Conservation (phyloP, 1,140 invertebrate genomes). For the Harpegnathos saltator region DNA sequence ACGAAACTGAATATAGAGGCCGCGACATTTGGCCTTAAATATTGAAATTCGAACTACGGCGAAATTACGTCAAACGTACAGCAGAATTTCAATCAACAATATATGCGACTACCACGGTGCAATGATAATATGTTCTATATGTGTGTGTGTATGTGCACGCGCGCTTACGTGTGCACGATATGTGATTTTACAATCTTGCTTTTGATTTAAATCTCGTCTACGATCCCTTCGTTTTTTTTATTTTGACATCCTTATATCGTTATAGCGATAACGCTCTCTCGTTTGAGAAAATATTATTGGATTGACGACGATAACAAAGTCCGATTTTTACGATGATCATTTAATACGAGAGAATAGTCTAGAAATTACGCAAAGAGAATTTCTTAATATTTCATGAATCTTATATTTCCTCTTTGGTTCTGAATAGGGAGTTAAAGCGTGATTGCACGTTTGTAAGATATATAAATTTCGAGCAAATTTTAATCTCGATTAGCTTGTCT, state of each 20-base stretch:
- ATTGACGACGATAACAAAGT: conserved; percentile 20
- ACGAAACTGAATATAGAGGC: no score
- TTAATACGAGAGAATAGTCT: neutral
- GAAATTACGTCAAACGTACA: no score
- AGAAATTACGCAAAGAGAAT: neutral
- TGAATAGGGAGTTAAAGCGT: neutral
- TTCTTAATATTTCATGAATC: neutral
- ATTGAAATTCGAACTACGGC: no score
- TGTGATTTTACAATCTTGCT: conserved; percentile 14
- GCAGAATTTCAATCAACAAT: neutral
- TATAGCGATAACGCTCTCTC: neutral
- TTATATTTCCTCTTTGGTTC: conserved; percentile 16
- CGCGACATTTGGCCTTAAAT: no score
- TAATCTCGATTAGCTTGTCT: neutral
- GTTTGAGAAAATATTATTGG: conserved; percentile 2
- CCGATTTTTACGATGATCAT: neutral
- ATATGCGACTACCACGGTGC: neutral
- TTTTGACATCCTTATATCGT: neutral
- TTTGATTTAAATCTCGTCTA: conserved; percentile 16
- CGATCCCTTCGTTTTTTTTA: neutral
- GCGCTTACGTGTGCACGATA: no score
- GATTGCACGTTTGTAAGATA: conserved; percentile 2
- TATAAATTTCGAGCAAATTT: conserved; percentile 1
- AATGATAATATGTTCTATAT: neutral
- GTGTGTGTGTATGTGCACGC: no score